phyloP scores from a whole-genome alignment of 2,888 invertebrate species.

The Hybos culiciformis region DNA sequence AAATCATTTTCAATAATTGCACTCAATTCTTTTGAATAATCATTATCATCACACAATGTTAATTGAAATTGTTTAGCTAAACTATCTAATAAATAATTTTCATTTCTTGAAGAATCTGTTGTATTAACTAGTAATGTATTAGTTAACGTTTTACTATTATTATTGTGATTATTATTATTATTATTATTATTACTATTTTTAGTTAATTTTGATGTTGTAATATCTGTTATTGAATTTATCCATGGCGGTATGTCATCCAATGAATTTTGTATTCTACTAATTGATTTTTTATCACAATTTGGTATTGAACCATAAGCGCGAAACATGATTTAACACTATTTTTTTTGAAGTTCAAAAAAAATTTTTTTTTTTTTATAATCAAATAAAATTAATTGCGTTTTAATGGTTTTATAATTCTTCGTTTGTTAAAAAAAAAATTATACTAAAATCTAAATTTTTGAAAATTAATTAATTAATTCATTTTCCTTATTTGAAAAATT shows the following conservation, averaged over 20 bases:
- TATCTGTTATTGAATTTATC: neutral
- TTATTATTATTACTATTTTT: neutral
- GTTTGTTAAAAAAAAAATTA: no score
- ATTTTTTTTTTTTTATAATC: no score
- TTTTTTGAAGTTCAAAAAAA: no score
- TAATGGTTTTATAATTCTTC: no score
- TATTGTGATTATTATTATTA: neutral
- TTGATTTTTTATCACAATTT: slow-evolving; percentile 2
- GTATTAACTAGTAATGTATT: neutral
- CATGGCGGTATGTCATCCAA: neutral
- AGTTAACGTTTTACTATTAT: neutral
- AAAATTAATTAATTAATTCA: no score
- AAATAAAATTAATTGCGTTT: no score
- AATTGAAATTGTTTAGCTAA: slow-evolving; percentile 1
- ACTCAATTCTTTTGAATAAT: slow-evolving; percentile 1
- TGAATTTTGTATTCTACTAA: neutral
- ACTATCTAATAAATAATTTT: neutral
- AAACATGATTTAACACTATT: slow-evolving; percentile 6
- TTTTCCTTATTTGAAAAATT: no score
- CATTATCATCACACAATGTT: neutral
- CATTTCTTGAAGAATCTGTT: neutral
- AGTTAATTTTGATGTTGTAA: neutral
- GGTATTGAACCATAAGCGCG: slow-evolving; percentile 10
- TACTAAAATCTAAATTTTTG: no score
- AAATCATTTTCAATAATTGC: neutral